Percentiles rank a stretch among this genome's conserved stretches.
These are phyloP conservation scores for Arenaria interpres DNA, from an alignment of 2,113 vertebrate genomes.

Conservation along the genomic window DNA sequence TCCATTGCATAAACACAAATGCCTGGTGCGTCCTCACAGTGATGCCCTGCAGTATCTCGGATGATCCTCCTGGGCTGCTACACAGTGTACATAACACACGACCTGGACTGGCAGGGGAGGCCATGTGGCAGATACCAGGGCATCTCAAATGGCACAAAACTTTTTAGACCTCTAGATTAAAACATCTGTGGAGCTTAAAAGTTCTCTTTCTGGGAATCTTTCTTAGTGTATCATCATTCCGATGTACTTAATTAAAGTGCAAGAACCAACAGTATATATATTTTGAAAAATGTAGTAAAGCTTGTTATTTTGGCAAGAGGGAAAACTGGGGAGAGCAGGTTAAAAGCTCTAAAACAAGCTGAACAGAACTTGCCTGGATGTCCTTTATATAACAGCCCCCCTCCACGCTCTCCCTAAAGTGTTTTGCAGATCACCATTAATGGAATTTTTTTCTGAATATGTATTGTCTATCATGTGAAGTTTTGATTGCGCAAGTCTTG, in stretches of 20 bases:
- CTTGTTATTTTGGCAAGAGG: background rate
- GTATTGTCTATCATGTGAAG: background rate
- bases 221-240: background rate
- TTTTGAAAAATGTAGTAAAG: background rate
- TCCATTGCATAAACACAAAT: background rate
- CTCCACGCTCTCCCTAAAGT: background rate
- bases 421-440: background rate
- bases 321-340: background rate
- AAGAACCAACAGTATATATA: background rate
- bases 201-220: background rate
- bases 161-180: background rate
- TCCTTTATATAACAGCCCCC: background rate
- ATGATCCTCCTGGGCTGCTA: background rate
- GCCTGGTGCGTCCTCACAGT: background rate
- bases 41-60: background rate
- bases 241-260: background rate
- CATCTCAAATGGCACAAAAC: background rate
- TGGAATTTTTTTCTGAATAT: background rate
- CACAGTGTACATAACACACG: fast-evolving
- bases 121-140: background rate
- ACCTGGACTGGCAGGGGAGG: background rate
- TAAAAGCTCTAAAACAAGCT: background rate
- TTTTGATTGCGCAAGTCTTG: background rate
- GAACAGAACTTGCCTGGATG: background rate
- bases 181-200: background rate